Conservation (phyloP, 2,797 vertebrate species). For the Acanthurus leucopareius region DNA sequence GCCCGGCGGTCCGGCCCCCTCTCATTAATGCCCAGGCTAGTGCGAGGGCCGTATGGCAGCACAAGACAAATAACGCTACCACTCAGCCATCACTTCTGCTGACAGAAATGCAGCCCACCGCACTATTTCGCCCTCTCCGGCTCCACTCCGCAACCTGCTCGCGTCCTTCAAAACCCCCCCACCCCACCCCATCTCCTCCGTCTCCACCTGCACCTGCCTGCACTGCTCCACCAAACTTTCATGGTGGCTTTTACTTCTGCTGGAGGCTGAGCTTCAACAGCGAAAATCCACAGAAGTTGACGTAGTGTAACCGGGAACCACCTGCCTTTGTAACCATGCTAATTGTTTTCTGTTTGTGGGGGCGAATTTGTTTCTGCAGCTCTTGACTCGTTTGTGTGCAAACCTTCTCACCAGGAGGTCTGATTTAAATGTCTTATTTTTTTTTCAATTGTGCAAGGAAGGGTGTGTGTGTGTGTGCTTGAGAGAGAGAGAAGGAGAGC, state of each 20-base stretch:
- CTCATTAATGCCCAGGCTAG: constrained; percentile 88
- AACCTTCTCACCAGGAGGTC: constrained; percentile 60
- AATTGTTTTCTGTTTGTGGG: constrained; percentile 43
- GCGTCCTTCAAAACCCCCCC: constrained; percentile 77
- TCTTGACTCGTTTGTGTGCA: constrained; percentile 54
- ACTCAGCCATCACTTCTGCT: constrained; percentile 90
- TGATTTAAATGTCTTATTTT: constrained; percentile 68
- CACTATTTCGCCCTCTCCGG: constrained; percentile 86
- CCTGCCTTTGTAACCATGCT: constrained; percentile 50
- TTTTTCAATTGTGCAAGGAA: constrained; percentile 52
- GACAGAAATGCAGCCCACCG: constrained; percentile 90
- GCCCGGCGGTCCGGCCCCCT: constrained; percentile 86
- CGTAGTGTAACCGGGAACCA: constrained; percentile 27
- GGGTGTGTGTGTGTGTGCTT: constrained; percentile 6
- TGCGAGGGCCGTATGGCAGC: constrained; percentile 87
- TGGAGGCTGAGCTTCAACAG: constrained; percentile 53
- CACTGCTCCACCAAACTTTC: constrained; percentile 74
- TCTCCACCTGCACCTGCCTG: constrained; percentile 77
- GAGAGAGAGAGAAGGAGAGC: constrained; percentile 36
- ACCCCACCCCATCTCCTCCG: constrained; percentile 40
- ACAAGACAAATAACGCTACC: constrained; percentile 89
- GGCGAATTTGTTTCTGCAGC: constrained; percentile 46
- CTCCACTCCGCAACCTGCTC: constrained; percentile 79
- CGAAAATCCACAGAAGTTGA: constrained; percentile 48
- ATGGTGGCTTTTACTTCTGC: constrained; percentile 45